Base-by-base conservation (phyloP, 2,797 vertebrate genomes). In the Dendrocincla fuliginosa region DNA sequence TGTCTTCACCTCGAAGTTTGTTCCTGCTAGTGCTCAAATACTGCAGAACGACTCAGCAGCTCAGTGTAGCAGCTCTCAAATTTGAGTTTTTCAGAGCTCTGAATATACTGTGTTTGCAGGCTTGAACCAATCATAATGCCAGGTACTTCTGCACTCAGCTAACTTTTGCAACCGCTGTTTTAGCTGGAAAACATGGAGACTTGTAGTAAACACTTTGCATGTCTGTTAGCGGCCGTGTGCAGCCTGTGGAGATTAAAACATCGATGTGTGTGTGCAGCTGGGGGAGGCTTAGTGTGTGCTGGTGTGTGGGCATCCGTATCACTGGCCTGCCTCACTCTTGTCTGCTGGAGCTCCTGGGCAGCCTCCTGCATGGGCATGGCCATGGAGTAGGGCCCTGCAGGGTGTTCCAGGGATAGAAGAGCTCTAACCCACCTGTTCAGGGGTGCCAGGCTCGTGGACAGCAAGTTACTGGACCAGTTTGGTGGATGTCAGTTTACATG, bases 121-220 rank as follows among this genome's bases (percentile, higher is more conserved):
- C 35, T 76, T 28, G 1, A 64, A 74, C 70, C 49, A 67, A 1
- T 60, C 22, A 4, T 82, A 90, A 61, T 52, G 44, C 46, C 39
- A 55, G 20, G 28, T 84, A 52, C 42, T 74, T 74, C 63, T 42
- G 49, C 28, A 60, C 16, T 87, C 20, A 5, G 44, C n/a, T 80
- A 16, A 41, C 16, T 73, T 83, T 87, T 77, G 44, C 82, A 74
- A 19, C 63, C 74, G 44, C 25, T 15, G 3, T 53, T 53, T 80
- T 56, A 83, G 39, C 55, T 6, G 2, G 52, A 68, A 77, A 84
- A 79, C 49, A n/a, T 41, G 69, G 55, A 53, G 49, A 49, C 20
- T 59, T 2, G 1, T 17, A 74, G 63, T 32, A 49, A 77, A 70
- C 17, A 25, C 50, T 65, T 44, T 0, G 3, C 0, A 0, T 69